Evolutionary conservation across 2,113 vertebrate species (phyloP).

Genomic region (Fukomys damarensis): DNA sequence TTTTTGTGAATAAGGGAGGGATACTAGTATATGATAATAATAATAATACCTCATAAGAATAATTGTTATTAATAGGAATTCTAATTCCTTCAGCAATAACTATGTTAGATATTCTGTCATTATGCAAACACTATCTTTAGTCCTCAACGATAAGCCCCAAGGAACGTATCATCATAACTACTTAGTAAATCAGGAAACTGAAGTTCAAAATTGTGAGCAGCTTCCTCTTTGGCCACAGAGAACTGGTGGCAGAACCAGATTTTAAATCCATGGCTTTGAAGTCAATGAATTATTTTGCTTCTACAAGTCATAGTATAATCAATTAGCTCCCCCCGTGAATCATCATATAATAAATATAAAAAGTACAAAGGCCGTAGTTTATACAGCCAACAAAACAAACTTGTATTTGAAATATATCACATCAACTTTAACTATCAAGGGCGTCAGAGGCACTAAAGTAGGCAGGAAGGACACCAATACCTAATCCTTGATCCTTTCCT

Average conservation of each 20-base stretch:
- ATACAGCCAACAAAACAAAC: background rate
- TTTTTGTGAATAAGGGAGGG: background rate
- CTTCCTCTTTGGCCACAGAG: conserved; percentile 35
- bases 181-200: background rate
- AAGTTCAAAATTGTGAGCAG: background rate
- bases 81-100: conserved; percentile 1
- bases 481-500: background rate
- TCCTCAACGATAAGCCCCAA: background rate
- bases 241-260: conserved; percentile 12
- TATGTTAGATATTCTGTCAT: background rate
- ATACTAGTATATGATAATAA: background rate
- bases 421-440: conserved; percentile 2
- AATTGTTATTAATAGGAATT: conserved; percentile 9
- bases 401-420: background rate
- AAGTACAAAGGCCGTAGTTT: background rate
- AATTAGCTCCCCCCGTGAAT: background rate
- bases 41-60: background rate
- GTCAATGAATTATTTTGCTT: background rate
- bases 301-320: background rate
- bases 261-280: conserved; percentile 41
- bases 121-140: conserved; percentile 26
- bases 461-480: background rate
- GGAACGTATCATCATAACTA: background rate
- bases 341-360: background rate
- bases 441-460: background rate